phyloP scores from a whole-genome alignment of 2,797 vertebrate genomes.

The Coregonus ussuriensis region DNA sequence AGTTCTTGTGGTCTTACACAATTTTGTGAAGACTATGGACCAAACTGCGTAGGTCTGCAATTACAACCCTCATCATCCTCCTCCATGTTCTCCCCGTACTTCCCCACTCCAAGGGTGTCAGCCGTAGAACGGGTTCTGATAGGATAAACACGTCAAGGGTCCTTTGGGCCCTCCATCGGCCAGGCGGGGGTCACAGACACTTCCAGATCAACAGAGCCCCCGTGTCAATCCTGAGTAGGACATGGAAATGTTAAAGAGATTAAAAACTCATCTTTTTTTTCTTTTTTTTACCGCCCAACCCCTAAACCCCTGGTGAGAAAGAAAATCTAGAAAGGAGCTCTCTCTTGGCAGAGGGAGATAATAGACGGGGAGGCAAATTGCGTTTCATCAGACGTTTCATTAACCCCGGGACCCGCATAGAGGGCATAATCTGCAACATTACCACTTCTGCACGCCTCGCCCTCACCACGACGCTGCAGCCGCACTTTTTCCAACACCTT shows the following conservation, averaged over 20 bases:
- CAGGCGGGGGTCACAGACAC: conserved; percentile 62
- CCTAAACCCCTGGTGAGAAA: conserved; percentile 40
- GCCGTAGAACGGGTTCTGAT: conserved; percentile 64
- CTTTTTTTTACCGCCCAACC: not conserved
- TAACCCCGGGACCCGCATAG: conserved; percentile 77
- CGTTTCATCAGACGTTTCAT: conserved; percentile 84
- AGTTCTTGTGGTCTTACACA: not conserved
- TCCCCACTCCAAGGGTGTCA: conserved; percentile 58
- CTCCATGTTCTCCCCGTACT: conserved; percentile 30
- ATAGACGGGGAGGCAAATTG: conserved; percentile 78
- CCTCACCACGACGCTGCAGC: conserved; percentile 49
- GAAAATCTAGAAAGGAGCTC: conserved; percentile 57
- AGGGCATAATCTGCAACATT: conserved; percentile 83
- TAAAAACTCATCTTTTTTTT: conserved; percentile 77
- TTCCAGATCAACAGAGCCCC: conserved; percentile 65
- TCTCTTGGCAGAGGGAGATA: conserved; percentile 72
- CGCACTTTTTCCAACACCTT: conserved; percentile 62
- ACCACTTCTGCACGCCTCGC: conserved; percentile 75
- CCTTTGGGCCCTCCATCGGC: conserved; percentile 58
- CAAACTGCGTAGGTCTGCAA: not conserved
- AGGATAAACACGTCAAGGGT: conserved; percentile 71
- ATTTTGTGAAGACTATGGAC: not conserved
- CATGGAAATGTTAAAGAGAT: conserved; percentile 83
- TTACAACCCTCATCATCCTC: conserved; percentile 23
- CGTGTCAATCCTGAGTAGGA: conserved; percentile 72